phyloP scores from a whole-genome alignment of 1,140 invertebrate genomes.

The Cherax quadricarinatus region DNA sequence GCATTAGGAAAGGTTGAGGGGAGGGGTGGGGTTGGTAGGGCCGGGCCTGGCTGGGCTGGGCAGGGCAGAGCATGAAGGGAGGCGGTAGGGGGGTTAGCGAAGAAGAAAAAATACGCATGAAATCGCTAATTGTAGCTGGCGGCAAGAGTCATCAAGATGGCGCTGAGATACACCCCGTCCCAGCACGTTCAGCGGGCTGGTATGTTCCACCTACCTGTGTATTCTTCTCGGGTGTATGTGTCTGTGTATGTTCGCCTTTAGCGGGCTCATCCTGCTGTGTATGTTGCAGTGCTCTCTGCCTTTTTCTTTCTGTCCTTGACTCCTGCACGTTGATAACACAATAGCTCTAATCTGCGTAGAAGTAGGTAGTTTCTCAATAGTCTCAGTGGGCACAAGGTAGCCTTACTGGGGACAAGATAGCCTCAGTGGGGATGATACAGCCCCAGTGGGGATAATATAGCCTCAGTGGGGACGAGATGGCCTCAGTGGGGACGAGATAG shows the following conservation, averaged over 20 bases:
- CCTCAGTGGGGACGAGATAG: no score
- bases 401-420: no score
- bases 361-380: no score
- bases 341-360: no score
- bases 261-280: no score
- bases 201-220: not conserved
- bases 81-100: not conserved
- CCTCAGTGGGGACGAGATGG: no score
- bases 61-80: not conserved
- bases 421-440: no score
- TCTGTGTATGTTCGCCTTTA: not conserved
- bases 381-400: no score
- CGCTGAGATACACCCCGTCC: constrained; percentile 36
- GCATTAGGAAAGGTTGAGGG: not conserved
- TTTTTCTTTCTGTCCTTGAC: no score
- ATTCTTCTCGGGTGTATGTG: not conserved
- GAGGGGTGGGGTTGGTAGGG: not conserved
- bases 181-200: constrained; percentile 27
- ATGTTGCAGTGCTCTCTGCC: no score
- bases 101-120: constrained; percentile 44
- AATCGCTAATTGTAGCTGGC: constrained; percentile 60
- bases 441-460: no score
- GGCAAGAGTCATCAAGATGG: constrained; percentile 59
- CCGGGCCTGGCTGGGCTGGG: not conserved
- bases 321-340: no score